Evolutionary conservation across 2,797 vertebrate genomes (phyloP), one percentile per base, ranked within the genome.

Genomic region (Nothura maculosa): DNA sequence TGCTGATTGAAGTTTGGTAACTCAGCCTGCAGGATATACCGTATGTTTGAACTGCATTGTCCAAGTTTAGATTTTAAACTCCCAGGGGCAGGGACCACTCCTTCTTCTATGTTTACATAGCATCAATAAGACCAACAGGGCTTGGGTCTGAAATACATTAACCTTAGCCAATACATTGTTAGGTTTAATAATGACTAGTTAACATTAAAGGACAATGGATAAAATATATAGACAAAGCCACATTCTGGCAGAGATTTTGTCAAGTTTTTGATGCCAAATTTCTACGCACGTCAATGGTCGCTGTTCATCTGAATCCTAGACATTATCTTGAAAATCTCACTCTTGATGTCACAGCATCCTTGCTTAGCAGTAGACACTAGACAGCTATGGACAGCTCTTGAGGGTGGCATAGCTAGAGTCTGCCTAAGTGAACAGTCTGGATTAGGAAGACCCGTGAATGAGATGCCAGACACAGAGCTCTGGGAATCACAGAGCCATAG

Each of bases 81-180:
- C 95, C 90, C 89, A 81, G 70, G 87, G 90, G 94, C 57, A 88
- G 80, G 85, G 89, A 94, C 94, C 93, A 96, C 95, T 95, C 95
- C 94, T 96, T 94, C 55, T 36, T 95, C 84, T 94, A 9, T 96
- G 90, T 95, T 96, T 96, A 94, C 86, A 89, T 48, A 93, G 92
- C 67, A 87, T 94, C 95, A 94, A 85, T 94, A 79, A 94, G 90
- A 93, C 89, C 92, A 95, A n/a, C 77, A 87, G 90, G 70, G 74
- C 74, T 86, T 75, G 68, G 63, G 85, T 88, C 81, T 96, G 93
- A 96, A 92, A 87, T 95, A 75, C 80, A 38, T 96, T 96, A 96
- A 94, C 82, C 76, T 94, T 77, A 94, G 93, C 95, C 94, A 95
- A 79, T 86, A 75, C 83, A 95, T 96, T 96, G 95, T 96, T 94